Base-by-base conservation (phyloP, 2,797 vertebrate genomes). In the Vipera latastei region DNA sequence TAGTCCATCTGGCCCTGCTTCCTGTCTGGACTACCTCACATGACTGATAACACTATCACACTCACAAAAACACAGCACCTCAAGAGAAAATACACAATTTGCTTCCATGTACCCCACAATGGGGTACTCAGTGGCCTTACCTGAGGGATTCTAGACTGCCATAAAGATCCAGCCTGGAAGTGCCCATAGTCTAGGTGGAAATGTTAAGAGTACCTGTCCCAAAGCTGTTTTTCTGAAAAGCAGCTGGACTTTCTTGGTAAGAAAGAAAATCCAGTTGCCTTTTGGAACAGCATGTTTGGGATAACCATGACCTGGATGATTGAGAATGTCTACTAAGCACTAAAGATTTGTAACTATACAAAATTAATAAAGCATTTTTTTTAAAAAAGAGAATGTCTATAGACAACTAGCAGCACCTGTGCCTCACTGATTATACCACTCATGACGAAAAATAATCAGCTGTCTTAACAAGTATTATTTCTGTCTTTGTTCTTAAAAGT, bases 401-500 rank as follows among this genome's bases (percentile, higher is more conserved):
- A n/a, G 61, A n/a, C 60, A 65, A 32, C 5, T 32, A 65, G 63
- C 13, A 2, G 26, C 28, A 65, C 28, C n/a, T 8, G 16, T 73
- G 69, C 32, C 16, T 73, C 32, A 18, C 69, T 73, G 69, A 38
- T 73, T 73, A 73, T 38, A 32, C 16, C 32, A 20, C 14, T 73
- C 69, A 16, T 38, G 32, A 13, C 32, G n/a, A 32, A 69, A 32
- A 69, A 32, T 69, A 69, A 69, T 32, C n/a, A 69, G 65, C 65
- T 32, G 14, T 73, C 0, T 73, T 38, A 73, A 38, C 18, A 16
- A 63, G 5, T 53, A 32, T 4, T n/a, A n/a, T n/a, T 32, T 6
- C 14, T 26, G 0, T 6, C 25, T 44, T 26, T 63, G 44, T 3
- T 5, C 12, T 65, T 1, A 93, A 26, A 57, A 97, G 97, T 97